phyloP scores from a whole-genome alignment of 1,140 invertebrate genomes.

The Zaprionus nigranus region DNA sequence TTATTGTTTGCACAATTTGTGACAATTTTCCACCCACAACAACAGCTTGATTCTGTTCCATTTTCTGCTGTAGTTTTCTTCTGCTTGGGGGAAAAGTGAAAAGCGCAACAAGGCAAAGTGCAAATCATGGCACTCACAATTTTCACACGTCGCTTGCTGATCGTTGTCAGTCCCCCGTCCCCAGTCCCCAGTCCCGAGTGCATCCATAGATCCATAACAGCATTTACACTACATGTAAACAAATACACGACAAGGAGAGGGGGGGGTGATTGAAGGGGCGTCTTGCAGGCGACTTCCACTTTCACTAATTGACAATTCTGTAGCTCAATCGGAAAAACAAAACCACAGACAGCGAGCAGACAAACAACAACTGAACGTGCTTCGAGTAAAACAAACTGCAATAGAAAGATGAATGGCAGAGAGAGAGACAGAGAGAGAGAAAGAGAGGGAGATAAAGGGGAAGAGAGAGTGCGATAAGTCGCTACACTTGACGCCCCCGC shows the following conservation, averaged over 20 bases:
- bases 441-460: neutral
- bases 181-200: slow-evolving; percentile 19
- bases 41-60: slow-evolving; percentile 12
- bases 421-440: neutral
- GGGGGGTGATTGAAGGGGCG: neutral
- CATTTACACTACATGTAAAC: slow-evolving; percentile 53
- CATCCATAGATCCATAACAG: slow-evolving; percentile 51
- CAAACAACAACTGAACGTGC: slow-evolving; percentile 34
- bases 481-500: slow-evolving; percentile 47
- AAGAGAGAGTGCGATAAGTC: slow-evolving; percentile 1
- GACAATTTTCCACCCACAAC: slow-evolving; percentile 22
- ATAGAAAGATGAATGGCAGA: slow-evolving; percentile 18
- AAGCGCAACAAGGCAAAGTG: slow-evolving; percentile 48
- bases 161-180: slow-evolving; percentile 14
- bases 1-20: slow-evolving; percentile 48
- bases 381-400: slow-evolving; percentile 11
- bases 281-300: slow-evolving; percentile 56
- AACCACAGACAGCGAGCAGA: slow-evolving; percentile 59
- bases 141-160: slow-evolving; percentile 64
- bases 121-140: slow-evolving; percentile 63
- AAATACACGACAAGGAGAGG: slow-evolving; percentile 32
- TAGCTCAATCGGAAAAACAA: slow-evolving; percentile 59
- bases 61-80: slow-evolving; percentile 9
- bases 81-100: slow-evolving; percentile 27
- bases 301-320: slow-evolving; percentile 79